Conservation (phyloP, 2,113 vertebrate genomes). For the Enhydra lutris region DNA sequence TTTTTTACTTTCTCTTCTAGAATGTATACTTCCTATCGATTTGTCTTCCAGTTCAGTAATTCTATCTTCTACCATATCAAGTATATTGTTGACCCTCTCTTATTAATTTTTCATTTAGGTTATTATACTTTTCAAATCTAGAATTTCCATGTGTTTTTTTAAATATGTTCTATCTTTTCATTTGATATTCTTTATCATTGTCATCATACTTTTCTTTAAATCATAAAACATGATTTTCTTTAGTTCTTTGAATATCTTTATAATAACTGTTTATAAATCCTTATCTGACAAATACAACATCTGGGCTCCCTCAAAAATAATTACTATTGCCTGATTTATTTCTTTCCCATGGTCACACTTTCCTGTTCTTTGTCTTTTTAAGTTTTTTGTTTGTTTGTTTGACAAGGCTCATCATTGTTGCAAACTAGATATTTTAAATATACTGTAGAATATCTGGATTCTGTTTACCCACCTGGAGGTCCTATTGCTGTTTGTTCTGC, state of each 20-base stretch:
- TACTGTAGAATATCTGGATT: background rate
- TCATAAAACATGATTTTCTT: background rate
- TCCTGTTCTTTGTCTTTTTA: background rate
- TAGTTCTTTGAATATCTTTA: background rate
- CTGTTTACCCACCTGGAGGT: background rate
- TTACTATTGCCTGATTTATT: background rate
- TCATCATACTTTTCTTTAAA: background rate
- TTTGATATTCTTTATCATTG: background rate
- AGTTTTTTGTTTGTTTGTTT: background rate
- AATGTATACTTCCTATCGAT: background rate
- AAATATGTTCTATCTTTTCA: background rate
- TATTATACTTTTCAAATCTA: background rate
- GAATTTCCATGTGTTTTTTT: background rate
- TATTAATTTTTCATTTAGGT: background rate
- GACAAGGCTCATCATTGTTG: background rate
- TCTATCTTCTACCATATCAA: background rate
- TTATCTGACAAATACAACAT: background rate
- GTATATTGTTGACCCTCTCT: background rate
- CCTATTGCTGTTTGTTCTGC: background rate
- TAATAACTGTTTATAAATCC: background rate
- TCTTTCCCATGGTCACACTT: background rate
- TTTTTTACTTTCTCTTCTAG: background rate
- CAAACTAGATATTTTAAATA: background rate
- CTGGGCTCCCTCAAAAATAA: background rate
- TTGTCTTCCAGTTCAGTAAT: background rate